Base-by-base conservation (phyloP, 2,113 vertebrate species). In the Emydocephalus ijimae region DNA sequence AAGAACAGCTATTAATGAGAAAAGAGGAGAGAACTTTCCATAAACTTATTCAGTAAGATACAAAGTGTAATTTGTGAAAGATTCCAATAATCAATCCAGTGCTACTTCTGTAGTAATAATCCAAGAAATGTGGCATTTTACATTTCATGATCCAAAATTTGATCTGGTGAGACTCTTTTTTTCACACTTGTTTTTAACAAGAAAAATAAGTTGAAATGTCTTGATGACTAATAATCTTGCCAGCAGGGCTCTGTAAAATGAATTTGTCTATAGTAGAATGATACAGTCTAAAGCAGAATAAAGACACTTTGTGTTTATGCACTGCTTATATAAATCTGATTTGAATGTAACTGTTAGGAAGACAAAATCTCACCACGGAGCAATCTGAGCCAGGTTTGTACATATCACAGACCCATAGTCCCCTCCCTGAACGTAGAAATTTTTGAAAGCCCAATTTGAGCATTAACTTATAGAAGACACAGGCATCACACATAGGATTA, bases 401-500 rank as follows among this genome's bases (percentile, higher is more conserved):
- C 97, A 97, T 94, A 98, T 96, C 85, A 97, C 89, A 57, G 95
- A 94, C 3, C 98, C 98, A 94, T 97, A 98, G 93, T 98, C 98
- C 45, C 98, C 98, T 0, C 98, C 98, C 92, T 98, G 98, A 2
- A 94, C 0, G 0, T 98, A 98, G 96, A 98, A 98, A 98, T 56
- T 97, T 93, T 0, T 26, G 93, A 94, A 98, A 98, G 87, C 97
- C 97, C 92, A 98, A 95, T 2, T 95, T 95, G 59, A 93, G 95
- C 98, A 98, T 98, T 95, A 98, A 52, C 43, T 98, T 98, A 15
- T 97, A 97, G 74, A 98, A 98, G 57, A 98, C 48, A 74, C 97
- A 97, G 88, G 98, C 98, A 0, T 96, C 94, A 20, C 96, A 97
- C 88, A 98, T 95, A 0, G 96, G 61, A n/a, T 97, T 26, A 26